Base-by-base conservation (phyloP, 2,113 vertebrate species). In the Crotalus helleri region DNA sequence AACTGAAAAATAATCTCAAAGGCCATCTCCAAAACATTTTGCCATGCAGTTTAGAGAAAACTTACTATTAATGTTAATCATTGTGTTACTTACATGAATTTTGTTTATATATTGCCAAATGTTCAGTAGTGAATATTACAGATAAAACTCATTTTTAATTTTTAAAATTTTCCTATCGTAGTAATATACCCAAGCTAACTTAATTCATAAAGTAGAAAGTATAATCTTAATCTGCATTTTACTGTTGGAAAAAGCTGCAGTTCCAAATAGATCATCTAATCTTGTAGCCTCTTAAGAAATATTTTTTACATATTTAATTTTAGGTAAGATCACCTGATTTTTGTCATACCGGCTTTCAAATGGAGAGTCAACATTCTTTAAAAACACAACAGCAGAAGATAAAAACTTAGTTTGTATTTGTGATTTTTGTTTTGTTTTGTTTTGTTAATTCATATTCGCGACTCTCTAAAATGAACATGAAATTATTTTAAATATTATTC, bases 1-100 rank as follows among this genome's bases (percentile, higher is more conserved):
- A 91, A 24, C 4, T 87, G 26, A 51, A 93, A 11, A 55, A 92
- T 92, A 88, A 92, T 59, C 91, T 29, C 19, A 81, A 15, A 92
- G 91, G 3, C 39, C 88, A 93, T 4, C 91, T 44, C 19, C 81
- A 54, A 39, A 61, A 89, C 6, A 58, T 88, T 44, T 85, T 51
- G 55, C 54, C 91, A 23, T 17, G 94, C 86, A 69, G 4, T 13
- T 58, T 53, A 90, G 93, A 93, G 24, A 95, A 95, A 94, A 33
- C 44, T 95, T 94, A 57, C 94, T 1, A 81, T 61, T 87, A 87
- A 87, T 59, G 58, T 88, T 89, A 88, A 54, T 49, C 55, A 61
- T 54, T 64, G 17, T 86, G 86, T 53, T 90, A 55, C 90, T 59
- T 59, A 90, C 8, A 92, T 59, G 85, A 19, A 90, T 69, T 59